Conservation (phyloP, 2,113 vertebrate genomes). For the Mustela lutreola region DNA sequence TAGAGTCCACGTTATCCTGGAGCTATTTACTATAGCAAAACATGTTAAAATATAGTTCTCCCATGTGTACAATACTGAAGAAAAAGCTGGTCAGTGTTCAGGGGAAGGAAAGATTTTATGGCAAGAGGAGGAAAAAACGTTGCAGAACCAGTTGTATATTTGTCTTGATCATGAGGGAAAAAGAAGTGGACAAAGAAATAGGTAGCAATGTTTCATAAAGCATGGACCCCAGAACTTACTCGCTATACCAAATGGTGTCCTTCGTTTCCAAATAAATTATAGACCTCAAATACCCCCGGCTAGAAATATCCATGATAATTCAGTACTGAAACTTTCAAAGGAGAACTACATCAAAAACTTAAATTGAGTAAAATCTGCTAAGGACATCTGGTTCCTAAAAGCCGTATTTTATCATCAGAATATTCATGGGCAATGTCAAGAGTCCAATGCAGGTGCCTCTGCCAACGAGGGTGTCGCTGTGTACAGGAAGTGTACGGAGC, state of each 20-base stretch:
- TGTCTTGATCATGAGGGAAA: not conserved
- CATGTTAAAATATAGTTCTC: slow-evolving; percentile 13
- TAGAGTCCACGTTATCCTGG: not conserved
- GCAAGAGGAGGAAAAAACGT: slow-evolving; percentile 3
- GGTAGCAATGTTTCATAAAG: slow-evolving; percentile 16
- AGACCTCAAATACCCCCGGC: slow-evolving; percentile 61
- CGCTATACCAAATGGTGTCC: slow-evolving; percentile 25
- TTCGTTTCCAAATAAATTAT: slow-evolving; percentile 50
- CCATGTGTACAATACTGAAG: slow-evolving; percentile 28
- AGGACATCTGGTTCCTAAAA: slow-evolving; percentile 81
- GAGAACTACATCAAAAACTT: slow-evolving; percentile 69
- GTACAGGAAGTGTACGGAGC: slow-evolving; percentile 58
- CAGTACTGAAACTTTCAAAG: slow-evolving; percentile 64
- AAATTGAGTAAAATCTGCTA: slow-evolving; percentile 78
- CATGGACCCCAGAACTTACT: not conserved
- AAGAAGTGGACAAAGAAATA: not conserved
- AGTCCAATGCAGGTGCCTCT: slow-evolving; percentile 70
- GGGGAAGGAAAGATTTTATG: not conserved
- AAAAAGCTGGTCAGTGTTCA: slow-evolving; percentile 36
- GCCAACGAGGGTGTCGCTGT: slow-evolving; percentile 68
- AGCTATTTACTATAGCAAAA: slow-evolving; percentile 12
- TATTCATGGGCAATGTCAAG: slow-evolving; percentile 82
- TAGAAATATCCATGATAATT: slow-evolving; percentile 71
- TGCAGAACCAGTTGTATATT: slow-evolving; percentile 28
- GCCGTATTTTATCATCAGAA: slow-evolving; percentile 75